Evolutionary conservation across 2,888 invertebrate genomes (phyloP), one percentile per base, ranked within the genome.

Genomic region (Stramonita haemastoma): DNA sequence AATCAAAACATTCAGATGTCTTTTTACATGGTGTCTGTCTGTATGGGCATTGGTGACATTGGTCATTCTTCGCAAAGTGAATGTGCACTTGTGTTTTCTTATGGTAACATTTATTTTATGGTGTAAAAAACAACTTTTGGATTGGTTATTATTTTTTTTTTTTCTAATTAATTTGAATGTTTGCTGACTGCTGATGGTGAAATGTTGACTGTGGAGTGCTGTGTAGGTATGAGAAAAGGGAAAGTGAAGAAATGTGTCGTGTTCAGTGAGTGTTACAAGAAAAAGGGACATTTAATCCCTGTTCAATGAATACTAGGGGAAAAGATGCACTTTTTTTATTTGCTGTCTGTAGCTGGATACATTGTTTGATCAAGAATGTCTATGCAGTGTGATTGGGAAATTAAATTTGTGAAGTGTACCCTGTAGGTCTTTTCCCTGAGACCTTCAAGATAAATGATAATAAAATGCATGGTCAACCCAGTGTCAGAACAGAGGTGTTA

Each of bases 401-500:
- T 32, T 77, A 29, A 17, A 17, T 22, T 79, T 32, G 77, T 46
- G 32, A 79, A 17, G 17, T 79, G n/a, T 79, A 32, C 32, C 77
- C 46, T 46, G 46, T 46, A 46, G 46, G 46, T 46, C 46, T 46
- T 46, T 32, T 79, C 77, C 13, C n/a, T 32, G 13, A 79, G 32
- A 79, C n/a, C 73, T n/a, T n/a, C 77, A 79, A 32, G 77, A 79
- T 79, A 79, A 79, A 79, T 32, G 29, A 79, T 79, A 79, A 32
- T 79, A 79, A 79, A 79, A 34, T 79, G 77, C 77, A 79, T 79
- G 77, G 26, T 8, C 60, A 19, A 22, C 60, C 60, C 60, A 32
- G 15, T n/a, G 22, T 22, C 73, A 73, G 26, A 73, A 73, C n/a
- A 13, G 26, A 26, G 22, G n/a, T 73, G 73, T 5, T 73, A 8